Conservation (phyloP, 2,888 invertebrate species). For the Acrobasis consociella region DNA sequence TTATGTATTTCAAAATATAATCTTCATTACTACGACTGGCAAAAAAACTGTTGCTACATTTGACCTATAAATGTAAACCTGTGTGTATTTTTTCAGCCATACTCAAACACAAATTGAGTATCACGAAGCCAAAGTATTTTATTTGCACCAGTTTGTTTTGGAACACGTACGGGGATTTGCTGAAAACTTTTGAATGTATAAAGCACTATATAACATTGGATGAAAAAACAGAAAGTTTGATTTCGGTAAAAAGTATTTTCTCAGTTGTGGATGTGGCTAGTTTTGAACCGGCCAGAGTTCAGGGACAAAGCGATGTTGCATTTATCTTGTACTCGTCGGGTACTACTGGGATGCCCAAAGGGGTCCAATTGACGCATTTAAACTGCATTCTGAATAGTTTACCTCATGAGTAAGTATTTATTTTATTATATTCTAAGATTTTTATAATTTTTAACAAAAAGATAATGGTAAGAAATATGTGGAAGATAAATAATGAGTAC, state of each 20-base stretch:
- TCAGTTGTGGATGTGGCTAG: slow-evolving; percentile 45
- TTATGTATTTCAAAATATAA: no score
- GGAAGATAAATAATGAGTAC: no score
- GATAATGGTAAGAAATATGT: no score
- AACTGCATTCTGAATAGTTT: slow-evolving; percentile 72
- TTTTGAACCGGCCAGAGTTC: slow-evolving; percentile 71
- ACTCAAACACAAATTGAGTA: slow-evolving; percentile 83
- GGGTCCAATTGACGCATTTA: slow-evolving; percentile 83
- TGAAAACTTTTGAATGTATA: slow-evolving; percentile 49
- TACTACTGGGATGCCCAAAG: slow-evolving; percentile 87
- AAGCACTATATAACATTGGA: slow-evolving; percentile 53
- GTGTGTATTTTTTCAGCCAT: slow-evolving; percentile 71
- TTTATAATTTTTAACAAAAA: no score
- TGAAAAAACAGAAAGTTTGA: slow-evolving; percentile 38
- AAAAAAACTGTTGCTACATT: no score
- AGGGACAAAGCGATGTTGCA: slow-evolving; percentile 55
- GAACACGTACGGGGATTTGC: slow-evolving; percentile 53
- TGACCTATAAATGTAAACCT: no score
- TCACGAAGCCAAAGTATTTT: slow-evolving; percentile 86
- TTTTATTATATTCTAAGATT: no score
- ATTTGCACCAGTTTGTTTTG: slow-evolving; percentile 83
- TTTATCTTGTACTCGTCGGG: slow-evolving; percentile 86
- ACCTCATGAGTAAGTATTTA: slow-evolving; percentile 53
- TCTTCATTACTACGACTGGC: no score
- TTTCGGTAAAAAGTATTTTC: slow-evolving; percentile 46